Evolutionary conservation across 2,113 vertebrate genomes (phyloP).

Genomic region (Dermatemys mawii): DNA sequence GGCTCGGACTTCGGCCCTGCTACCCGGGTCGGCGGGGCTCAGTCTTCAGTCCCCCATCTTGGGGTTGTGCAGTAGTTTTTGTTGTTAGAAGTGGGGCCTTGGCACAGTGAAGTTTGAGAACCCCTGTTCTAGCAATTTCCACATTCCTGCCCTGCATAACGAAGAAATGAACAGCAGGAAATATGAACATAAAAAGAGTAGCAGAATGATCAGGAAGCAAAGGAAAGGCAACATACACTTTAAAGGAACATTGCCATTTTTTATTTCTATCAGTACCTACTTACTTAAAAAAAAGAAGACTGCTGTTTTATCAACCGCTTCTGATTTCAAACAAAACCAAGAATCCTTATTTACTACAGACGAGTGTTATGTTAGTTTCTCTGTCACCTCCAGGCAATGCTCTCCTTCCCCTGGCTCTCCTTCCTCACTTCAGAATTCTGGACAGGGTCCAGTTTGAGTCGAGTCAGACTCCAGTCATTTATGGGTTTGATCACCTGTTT

Average conservation of each 20-base stretch:
- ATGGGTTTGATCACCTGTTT: slow-evolving; percentile 33
- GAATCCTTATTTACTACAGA: neutral
- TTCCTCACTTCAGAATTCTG: slow-evolving; percentile 18
- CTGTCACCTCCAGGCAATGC: neutral
- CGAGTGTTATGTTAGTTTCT: neutral
- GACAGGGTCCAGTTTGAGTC: neutral
- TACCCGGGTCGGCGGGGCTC: too few relatives aligned
- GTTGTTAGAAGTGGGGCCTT: too few relatives aligned
- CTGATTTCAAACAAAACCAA: neutral
- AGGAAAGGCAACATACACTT: fast-evolving
- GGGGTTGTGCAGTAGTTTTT: too few relatives aligned
- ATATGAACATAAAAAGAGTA: neutral
- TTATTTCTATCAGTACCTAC: fast-evolving
- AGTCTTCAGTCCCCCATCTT: too few relatives aligned
- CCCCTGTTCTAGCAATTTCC: neutral
- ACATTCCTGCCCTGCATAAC: fast-evolving
- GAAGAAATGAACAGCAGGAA: neutral
- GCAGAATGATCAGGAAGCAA: neutral
- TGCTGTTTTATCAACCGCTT: neutral
- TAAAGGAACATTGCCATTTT: neutral
- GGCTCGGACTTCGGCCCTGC: too few relatives aligned
- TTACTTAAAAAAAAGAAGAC: neutral
- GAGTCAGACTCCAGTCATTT: neutral
- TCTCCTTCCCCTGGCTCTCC: neutral
- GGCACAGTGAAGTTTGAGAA: too few relatives aligned